Evolutionary conservation across 1,140 invertebrate species (phyloP).

Genomic region (Zaprionus ornatus): DNA sequence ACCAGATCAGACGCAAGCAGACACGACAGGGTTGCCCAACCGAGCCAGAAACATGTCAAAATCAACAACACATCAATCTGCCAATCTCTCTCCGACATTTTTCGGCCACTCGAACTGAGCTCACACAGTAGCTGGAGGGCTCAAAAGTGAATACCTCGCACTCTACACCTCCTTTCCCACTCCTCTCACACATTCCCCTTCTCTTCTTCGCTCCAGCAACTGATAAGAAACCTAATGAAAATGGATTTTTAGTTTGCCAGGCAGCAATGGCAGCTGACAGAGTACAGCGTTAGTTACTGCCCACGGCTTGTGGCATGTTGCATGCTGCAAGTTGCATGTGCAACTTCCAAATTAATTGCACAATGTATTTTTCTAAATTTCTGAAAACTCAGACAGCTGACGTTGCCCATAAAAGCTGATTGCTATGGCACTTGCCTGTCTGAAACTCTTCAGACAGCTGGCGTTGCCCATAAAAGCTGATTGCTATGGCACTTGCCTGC

Average conservation of each 20-base stretch:
- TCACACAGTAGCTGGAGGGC: not conserved
- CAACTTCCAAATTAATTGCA: not conserved
- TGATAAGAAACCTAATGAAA: slow-evolving; percentile 57
- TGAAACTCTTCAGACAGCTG: not conserved
- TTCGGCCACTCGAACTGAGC: slow-evolving; percentile 1
- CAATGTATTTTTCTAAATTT: not conserved
- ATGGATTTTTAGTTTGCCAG: slow-evolving; percentile 60
- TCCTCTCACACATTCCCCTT: not conserved
- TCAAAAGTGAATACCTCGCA: slow-evolving; percentile 23
- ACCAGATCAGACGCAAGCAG: slow-evolving; percentile 5
- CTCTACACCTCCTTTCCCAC: not conserved
- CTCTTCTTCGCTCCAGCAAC: not conserved
- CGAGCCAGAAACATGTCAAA: slow-evolving; percentile 23
- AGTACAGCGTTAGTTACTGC: not conserved
- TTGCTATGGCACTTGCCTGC: not conserved
- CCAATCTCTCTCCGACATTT: slow-evolving; percentile 13
- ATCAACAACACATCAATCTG: slow-evolving; percentile 39
- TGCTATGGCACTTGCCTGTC: not conserved
- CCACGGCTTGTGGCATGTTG: not conserved
- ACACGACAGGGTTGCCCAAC: slow-evolving; percentile 1
- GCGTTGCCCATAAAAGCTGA: not conserved
- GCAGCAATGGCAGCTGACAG: not conserved
- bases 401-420: not conserved
- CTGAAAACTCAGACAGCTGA: not conserved
- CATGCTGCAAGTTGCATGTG: not conserved